Base-by-base conservation (phyloP, 2,113 vertebrate genomes). In the Barnardius zonarius region DNA sequence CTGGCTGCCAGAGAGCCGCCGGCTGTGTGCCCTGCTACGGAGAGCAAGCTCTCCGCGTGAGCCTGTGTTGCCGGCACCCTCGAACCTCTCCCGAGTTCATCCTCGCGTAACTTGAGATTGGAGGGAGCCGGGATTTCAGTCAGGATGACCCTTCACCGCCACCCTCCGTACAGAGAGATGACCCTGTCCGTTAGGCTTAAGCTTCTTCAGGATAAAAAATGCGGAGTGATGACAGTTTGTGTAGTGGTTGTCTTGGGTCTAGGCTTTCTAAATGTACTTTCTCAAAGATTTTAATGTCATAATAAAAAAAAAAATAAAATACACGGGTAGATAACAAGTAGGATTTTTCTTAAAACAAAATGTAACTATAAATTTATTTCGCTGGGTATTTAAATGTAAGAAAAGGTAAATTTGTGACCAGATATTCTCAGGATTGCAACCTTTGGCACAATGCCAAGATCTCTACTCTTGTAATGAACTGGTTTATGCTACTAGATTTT, bases 391-490 rank as follows among this genome's bases (percentile, higher is more conserved):
- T 12, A 9, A 18, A 4, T 44, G 30, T 19, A 68, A 27, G 6
- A 27, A 24, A 35, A 35, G 2, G 24, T 24, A 25, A 23, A 51
- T 44, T 37, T 4, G 7, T 63, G 19, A 48, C 24, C 5, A 8
- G 5, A 3, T 57, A 7, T 3, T 13, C 19, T 69, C 8, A 22
- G 13, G 37, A 48, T 1, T 19, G 25, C 17, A 5, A 5, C 15
- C 23, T 76, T 30, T 24, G 46, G 68, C 15, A 6, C 27, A 11
- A 24, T 2, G 7, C 41, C 31, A 48, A 11, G 43, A 25, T 72
- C 43, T 44, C 4, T 0, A 1, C 4, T 35, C 15, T 33, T 48
- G 13, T 4, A 22, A 3, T 3, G 0, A 55, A 37, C 19, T 55
- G 39, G n/a, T 54, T 54, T 51, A 18, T 46, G 63, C 12, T 20